phyloP scores from a whole-genome alignment of 2,113 vertebrate species.

The Ariopsis seemanni region DNA sequence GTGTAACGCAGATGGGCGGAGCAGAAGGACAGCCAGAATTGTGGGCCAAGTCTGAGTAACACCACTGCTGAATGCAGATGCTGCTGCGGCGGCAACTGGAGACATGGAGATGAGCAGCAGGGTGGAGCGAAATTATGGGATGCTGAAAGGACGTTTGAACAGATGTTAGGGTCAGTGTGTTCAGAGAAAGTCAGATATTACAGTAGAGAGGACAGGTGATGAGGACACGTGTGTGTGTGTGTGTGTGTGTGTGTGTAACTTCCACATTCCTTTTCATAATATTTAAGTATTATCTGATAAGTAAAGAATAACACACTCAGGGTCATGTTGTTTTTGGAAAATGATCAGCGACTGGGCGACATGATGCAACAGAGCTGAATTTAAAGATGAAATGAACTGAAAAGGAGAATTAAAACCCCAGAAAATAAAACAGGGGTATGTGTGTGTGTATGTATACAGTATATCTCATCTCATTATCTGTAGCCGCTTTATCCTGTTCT shows the following conservation, averaged over 20 bases:
- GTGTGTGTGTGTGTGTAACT: conserved; percentile 50
- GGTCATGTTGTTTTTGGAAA: not conserved
- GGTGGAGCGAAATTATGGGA: conserved; percentile 15
- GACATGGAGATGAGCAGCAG: not conserved
- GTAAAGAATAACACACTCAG: not conserved
- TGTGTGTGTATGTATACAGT: no score
- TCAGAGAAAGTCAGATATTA: conserved; percentile 64
- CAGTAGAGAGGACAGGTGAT: conserved; percentile 55
- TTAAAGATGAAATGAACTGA: not conserved
- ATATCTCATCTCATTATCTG: no score
- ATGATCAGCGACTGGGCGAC: not conserved
- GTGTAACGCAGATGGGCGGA: conserved; percentile 54
- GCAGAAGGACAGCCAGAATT: conserved; percentile 65
- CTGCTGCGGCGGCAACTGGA: conserved; percentile 16
- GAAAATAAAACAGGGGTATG: no score
- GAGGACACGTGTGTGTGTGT: conserved; percentile 49
- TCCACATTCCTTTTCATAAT: not conserved
- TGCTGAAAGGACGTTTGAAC: conserved; percentile 48
- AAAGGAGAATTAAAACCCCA: not conserved
- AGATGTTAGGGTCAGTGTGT: conserved; percentile 73
- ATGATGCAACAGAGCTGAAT: not conserved
- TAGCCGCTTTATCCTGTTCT: no score
- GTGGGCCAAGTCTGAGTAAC: conserved; percentile 51
- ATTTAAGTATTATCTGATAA: not conserved
- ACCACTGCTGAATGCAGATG: conserved; percentile 52